Conservation (phyloP, 2,888 invertebrate species). For the Acronicta psi region DNA sequence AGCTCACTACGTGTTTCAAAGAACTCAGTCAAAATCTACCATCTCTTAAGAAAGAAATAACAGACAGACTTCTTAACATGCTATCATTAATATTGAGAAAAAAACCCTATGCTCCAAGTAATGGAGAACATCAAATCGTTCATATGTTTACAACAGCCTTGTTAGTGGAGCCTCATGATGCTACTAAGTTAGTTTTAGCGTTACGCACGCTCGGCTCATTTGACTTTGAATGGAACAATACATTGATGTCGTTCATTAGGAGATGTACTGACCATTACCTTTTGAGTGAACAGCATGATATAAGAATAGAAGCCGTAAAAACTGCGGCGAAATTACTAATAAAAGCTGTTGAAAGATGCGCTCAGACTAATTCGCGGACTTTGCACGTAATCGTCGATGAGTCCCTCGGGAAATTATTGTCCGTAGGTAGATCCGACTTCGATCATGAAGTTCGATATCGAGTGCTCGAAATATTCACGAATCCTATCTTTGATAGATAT, state of each 20-base stretch:
- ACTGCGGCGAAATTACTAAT: slow-evolving; percentile 96
- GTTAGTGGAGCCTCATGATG: slow-evolving; percentile 91
- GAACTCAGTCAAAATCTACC: slow-evolving; percentile 97
- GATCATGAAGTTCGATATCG: slow-evolving; percentile 97
- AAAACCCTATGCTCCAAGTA: slow-evolving; percentile 91
- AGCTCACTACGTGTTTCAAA: slow-evolving; percentile 96
- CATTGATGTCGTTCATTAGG: slow-evolving; percentile 96
- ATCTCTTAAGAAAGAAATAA: slow-evolving; percentile 96
- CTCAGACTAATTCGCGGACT: slow-evolving; percentile 93
- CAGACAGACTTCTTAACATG: slow-evolving; percentile 96
- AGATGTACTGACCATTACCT: slow-evolving; percentile 97
- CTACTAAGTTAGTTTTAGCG: slow-evolving; percentile 96
- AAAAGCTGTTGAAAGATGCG: slow-evolving; percentile 92
- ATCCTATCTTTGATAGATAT: slow-evolving; percentile 96
- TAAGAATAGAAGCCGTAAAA: slow-evolving; percentile 96
- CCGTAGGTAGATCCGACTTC: slow-evolving; percentile 98
- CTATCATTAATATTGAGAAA: slow-evolving; percentile 97
- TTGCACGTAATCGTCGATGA: slow-evolving; percentile 96
- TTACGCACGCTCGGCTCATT: slow-evolving; percentile 96
- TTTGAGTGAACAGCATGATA: slow-evolving; percentile 96
- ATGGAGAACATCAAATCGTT: slow-evolving; percentile 84
- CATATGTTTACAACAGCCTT: slow-evolving; percentile 79
- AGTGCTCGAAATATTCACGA: slow-evolving; percentile 96
- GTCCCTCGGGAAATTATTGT: slow-evolving; percentile 96
- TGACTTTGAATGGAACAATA: slow-evolving; percentile 96